Conservation (phyloP, 2,888 invertebrate genomes). For the Diarsia mendica region DNA sequence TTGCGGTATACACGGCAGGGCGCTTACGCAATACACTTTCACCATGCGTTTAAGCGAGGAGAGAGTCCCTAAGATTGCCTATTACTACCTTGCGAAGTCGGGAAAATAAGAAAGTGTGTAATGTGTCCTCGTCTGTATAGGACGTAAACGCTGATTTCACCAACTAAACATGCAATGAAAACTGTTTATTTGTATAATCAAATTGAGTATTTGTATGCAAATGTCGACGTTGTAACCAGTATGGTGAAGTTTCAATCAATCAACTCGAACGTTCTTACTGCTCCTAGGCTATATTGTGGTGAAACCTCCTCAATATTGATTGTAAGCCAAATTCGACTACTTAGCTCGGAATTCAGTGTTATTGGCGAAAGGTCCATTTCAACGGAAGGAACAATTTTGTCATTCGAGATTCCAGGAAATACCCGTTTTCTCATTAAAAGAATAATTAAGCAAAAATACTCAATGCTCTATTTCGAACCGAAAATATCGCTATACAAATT, state of each 20-base stretch:
- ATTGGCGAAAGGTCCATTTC: neutral
- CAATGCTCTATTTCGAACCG: neutral
- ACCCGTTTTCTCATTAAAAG: neutral
- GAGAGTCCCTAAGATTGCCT: conserved; percentile 87
- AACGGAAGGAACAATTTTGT: neutral
- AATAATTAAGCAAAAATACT: neutral
- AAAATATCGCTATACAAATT: neutral
- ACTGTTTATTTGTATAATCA: conserved; percentile 65
- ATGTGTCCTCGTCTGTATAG: conserved; percentile 75
- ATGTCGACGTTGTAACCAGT: conserved; percentile 20
- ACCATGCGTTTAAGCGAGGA: conserved; percentile 86
- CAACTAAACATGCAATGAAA: conserved; percentile 68
- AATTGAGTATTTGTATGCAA: conserved; percentile 59
- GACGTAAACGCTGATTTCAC: conserved; percentile 75
- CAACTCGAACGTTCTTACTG: conserved; percentile 20
- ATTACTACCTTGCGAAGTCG: conserved; percentile 86
- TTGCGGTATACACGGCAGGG: conserved; percentile 83
- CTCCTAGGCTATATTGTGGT: conserved; percentile 8
- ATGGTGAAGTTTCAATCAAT: conserved; percentile 39
- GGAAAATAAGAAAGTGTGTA: conserved; percentile 85
- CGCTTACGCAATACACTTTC: conserved; percentile 87
- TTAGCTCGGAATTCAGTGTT: neutral
- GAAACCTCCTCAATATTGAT: neutral
- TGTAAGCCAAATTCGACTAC: conserved; percentile 17
- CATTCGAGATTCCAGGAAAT: neutral